Percentiles rank a stretch among this genome's conserved stretches.
phyloP scores from a whole-genome alignment of 2,888 invertebrate genomes.

The Osmoderma eremita region DNA sequence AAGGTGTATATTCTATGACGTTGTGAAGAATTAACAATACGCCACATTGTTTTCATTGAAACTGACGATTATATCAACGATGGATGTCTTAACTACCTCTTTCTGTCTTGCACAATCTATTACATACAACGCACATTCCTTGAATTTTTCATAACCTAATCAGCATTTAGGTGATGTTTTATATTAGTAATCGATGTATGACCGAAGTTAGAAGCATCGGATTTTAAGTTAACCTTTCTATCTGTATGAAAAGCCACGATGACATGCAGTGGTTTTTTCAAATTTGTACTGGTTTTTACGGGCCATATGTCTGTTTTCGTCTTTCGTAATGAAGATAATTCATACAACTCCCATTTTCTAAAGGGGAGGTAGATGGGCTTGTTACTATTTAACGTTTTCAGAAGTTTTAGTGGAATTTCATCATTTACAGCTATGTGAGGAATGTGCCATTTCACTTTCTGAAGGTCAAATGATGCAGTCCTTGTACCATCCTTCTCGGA shows the following conservation, averaged over 20 bases:
- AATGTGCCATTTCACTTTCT: no score
- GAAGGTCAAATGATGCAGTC: no score
- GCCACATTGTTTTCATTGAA: conserved; percentile 49
- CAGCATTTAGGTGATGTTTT: no score
- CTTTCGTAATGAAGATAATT: background rate
- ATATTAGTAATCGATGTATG: background rate
- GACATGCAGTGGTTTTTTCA: conserved; percentile 1
- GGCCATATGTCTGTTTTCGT: conserved; percentile 1
- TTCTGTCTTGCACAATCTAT: conserved; percentile 49
- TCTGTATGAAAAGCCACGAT: background rate
- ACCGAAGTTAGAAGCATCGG: background rate
- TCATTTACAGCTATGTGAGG: no score
- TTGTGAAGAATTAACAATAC: conserved; percentile 51
- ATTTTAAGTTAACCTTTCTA: conserved; percentile 6
- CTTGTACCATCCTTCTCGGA: no score
- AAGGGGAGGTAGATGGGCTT: background rate
- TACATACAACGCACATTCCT: conserved; percentile 16
- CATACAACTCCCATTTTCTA: conserved; percentile 2
- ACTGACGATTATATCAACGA: conserved; percentile 47
- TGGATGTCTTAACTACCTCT: conserved; percentile 48
- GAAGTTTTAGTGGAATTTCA: no score
- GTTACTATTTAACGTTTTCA: no score
- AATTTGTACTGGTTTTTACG: background rate
- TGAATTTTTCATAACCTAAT: background rate
- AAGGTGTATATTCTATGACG: conserved; percentile 13